A percentile compares a stretch with the other conserved stretches of the same genome.
Conservation (phyloP, 37 sponge, comb jelly and placozoan species). For the Tethya wilhelma region DNA sequence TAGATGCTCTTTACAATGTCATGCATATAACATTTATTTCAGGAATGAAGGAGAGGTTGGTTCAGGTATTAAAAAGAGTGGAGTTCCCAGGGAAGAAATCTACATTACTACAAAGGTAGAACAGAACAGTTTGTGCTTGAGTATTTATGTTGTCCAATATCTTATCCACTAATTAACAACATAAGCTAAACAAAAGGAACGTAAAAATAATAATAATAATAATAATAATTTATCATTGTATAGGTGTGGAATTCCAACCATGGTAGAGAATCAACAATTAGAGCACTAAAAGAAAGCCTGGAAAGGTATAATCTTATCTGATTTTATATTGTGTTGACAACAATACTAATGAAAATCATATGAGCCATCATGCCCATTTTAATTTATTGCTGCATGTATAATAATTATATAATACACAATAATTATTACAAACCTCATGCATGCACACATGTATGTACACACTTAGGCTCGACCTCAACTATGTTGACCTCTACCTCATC, state of each 20-base stretch:
- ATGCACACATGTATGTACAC: neutral
- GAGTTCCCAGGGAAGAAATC: slow-evolving; percentile 66
- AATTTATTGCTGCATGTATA: neutral
- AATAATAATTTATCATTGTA: neutral
- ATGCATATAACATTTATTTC: too few relatives aligned
- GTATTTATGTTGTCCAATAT: too few relatives aligned
- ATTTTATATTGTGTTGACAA: neutral
- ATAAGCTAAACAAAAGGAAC: slow-evolving; percentile 37
- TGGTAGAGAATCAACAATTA: slow-evolving; percentile 43
- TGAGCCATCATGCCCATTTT: neutral
- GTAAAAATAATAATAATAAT: slow-evolving; percentile 16
- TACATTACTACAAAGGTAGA: slow-evolving; percentile 20
- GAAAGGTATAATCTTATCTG: slow-evolving; percentile 25
- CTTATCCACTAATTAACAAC: too few relatives aligned
- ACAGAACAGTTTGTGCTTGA: too few relatives aligned
- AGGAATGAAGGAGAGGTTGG: slow-evolving; percentile 33
- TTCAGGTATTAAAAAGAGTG: slow-evolving; percentile 1
- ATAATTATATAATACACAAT: neutral
- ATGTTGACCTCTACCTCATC: slow-evolving; percentile 77
- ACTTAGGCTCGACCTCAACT: slow-evolving; percentile 62
- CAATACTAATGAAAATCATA: neutral
- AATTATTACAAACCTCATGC: too few relatives aligned
- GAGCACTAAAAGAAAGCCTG: slow-evolving; percentile 54
- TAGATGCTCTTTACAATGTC: neutral
- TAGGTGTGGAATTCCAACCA: slow-evolving; percentile 67